A percentile compares a stretch with the other conserved stretches of the same genome.
Evolutionary conservation across 37 sponge, comb jelly and placozoan species (phyloP).

Genomic region (Beroe ovata): DNA sequence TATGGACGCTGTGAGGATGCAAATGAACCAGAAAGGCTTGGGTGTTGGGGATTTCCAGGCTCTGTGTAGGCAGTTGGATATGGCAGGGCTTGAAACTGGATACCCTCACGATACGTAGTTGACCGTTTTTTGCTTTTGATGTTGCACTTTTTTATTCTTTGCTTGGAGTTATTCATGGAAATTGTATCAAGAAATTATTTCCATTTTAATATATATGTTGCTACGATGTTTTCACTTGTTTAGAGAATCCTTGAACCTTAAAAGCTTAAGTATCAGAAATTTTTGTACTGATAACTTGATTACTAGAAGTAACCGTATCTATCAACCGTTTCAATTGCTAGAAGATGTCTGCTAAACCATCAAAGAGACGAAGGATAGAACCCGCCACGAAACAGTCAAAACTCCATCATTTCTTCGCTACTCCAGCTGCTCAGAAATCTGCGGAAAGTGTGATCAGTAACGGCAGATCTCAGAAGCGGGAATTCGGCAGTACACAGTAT

Average conservation of each 20-base stretch:
- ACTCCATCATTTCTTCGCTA: slow-evolving; percentile 38
- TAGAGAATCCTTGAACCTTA: not conserved
- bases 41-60: slow-evolving; percentile 4
- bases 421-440: too few species aligned
- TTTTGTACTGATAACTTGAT: too few species aligned
- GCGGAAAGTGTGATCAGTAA: too few species aligned
- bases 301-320: not conserved
- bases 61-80: not conserved
- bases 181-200: too few species aligned
- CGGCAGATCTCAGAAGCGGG: too few species aligned
- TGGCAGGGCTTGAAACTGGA: slow-evolving; percentile 1
- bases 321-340: not conserved
- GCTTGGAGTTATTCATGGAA: not conserved
- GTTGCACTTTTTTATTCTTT: not conserved
- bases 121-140: not conserved
- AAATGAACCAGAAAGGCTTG: not conserved
- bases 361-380: not conserved
- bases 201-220: too few species aligned
- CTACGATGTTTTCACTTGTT: too few species aligned
- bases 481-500: too few species aligned
- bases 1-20: not conserved
- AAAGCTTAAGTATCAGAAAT: not conserved
- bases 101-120: slow-evolving; percentile 19
- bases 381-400: slow-evolving; percentile 14
- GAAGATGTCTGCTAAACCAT: not conserved